Evolutionary conservation across 2,888 invertebrate species (phyloP), one percentile per base, ranked within the genome.

Genomic region (Dioctria rufipes): DNA sequence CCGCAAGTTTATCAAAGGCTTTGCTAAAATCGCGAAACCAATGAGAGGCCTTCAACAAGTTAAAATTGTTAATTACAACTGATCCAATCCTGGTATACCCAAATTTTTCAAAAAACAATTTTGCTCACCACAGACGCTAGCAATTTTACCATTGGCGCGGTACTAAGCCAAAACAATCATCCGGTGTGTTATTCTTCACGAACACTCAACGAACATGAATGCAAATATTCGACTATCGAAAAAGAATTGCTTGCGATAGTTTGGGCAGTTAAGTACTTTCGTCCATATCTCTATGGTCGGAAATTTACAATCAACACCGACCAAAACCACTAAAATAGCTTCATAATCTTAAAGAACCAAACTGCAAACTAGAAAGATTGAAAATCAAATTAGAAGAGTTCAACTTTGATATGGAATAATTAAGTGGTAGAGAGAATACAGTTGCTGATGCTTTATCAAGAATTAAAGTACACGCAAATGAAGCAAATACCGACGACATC

Each of bases 321-420:
- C 43, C 82, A 0, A 85, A 87, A 84, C 85, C 83, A 0, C 58
- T 87, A 0, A 88, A 88, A 83, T 87, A 88, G 13, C 87, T 87
- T 0, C 87, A 86, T 25, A 25, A 25, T 25, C 25, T 25, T 25
- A 25, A 25, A 25, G 25, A 25, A 25, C 25, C 25, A 25, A 25
- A 25, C 51, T 86, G 86, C 0, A 85, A 87, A 80, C 81, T 88
- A 9, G 86, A 85, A 11, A 75, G 88, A 3, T 89, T 88, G 88
- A 82, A 77, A 85, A 6, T 83, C 86, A 65, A 85, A 81, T 81
- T 87, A 84, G 46, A 82, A 5, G 25, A 25, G 25, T 25, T 25
- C 25, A 25, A 25, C 25, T 25, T 25, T 25, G 25, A 25, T 25
- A 25, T 25, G 1, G 25, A 25, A 25, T 25, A 25, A 0, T 25